Percentiles rank a stretch among this genome's conserved stretches.
Evolutionary conservation across 2,113 vertebrate species (phyloP).

Genomic region (Podarcis cretensis): DNA sequence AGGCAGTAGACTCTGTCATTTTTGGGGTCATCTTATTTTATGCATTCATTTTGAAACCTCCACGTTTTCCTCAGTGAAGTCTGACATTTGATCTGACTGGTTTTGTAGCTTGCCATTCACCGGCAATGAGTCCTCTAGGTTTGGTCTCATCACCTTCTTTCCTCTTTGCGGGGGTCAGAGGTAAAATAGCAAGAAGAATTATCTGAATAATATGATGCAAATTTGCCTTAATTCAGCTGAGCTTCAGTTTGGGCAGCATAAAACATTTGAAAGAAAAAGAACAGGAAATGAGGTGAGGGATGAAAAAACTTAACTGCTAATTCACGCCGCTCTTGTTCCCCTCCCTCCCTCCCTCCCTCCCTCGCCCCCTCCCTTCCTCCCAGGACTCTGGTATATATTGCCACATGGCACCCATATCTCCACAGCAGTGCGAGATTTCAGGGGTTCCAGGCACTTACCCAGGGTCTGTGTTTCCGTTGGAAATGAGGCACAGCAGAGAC

Average conservation of each 20-base stretch:
- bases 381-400: slow-evolving; percentile 22
- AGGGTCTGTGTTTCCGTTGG: too few relatives aligned
- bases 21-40: background rate
- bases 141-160: background rate
- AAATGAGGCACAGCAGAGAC: too few relatives aligned
- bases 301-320: background rate
- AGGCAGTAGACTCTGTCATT: background rate
- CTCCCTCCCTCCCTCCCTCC: slow-evolving; percentile 10
- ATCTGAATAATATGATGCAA: slow-evolving; percentile 25
- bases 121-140: background rate
- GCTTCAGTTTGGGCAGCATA: slow-evolving; percentile 4
- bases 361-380: background rate
- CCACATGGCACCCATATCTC: too few relatives aligned
- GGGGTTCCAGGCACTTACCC: too few relatives aligned
- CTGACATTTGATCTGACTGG: background rate
- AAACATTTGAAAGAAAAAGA: slow-evolving; percentile 32
- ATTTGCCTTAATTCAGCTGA: slow-evolving; percentile 13
- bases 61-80: background rate
- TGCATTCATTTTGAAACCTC: background rate
- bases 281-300: slow-evolving; percentile 18
- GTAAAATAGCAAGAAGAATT: slow-evolving; percentile 28
- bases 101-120: background rate
- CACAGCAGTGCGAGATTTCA: too few relatives aligned
- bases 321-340: background rate
- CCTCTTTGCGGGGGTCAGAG: background rate